Evolutionary conservation across 1,140 invertebrate species (phyloP).

Genomic region (Ridgeia piscesae): DNA sequence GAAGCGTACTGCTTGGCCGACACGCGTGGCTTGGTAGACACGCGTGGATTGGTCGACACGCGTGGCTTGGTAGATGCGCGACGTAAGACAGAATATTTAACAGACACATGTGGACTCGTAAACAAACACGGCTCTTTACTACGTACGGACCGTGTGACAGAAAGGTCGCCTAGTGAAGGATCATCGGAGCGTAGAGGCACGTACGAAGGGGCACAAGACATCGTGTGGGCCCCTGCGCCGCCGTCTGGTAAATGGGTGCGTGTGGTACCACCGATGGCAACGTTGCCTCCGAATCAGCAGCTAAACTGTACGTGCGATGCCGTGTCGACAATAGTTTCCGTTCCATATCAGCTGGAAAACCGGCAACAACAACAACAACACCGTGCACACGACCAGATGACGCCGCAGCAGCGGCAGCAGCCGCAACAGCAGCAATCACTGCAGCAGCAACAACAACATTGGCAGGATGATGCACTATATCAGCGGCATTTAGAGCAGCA

Average conservation of each 20-base stretch:
- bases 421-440: constrained; percentile 9
- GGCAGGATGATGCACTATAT: background rate
- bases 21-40: background rate
- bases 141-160: background rate
- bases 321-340: background rate
- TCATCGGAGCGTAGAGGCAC: background rate
- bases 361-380: background rate
- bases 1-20: background rate
- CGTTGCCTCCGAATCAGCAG: background rate
- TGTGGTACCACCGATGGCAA: background rate
- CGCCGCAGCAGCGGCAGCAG: background rate
- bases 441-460: background rate
- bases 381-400: background rate
- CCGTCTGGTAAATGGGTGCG: background rate
- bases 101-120: background rate
- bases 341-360: background rate
- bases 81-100: too few species aligned
- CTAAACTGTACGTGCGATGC: background rate
- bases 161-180: background rate
- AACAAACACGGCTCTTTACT: background rate
- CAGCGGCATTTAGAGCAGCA: background rate
- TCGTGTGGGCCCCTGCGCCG: background rate
- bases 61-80: too few species aligned
- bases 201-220: background rate
- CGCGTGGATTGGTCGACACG: background rate